Conservation (phyloP, 2,797 vertebrate genomes). For the Anas bernieri region DNA sequence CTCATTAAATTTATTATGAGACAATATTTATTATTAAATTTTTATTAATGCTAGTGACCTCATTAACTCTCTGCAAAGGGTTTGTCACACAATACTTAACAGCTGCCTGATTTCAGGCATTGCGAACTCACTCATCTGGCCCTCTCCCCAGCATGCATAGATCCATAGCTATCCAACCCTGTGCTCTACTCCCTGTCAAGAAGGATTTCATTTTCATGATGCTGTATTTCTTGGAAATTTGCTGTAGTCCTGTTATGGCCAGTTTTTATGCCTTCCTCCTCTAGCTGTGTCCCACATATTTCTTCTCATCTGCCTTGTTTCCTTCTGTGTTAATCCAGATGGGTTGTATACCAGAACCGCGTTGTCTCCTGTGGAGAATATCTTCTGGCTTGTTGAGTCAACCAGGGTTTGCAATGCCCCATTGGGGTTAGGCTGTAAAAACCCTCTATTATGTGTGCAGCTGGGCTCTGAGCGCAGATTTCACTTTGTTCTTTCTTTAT, state of each 20-base stretch:
- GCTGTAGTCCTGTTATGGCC: neutral
- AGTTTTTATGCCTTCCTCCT: conserved; percentile 31
- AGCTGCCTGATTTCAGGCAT: conserved; percentile 62
- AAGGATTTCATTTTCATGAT: conserved; percentile 18
- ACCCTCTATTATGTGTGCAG: neutral
- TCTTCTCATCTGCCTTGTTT: conserved; percentile 39
- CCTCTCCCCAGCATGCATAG: neutral
- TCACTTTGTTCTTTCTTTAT: conserved; percentile 50
- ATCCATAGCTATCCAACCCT: neutral
- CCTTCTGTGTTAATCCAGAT: conserved; percentile 30
- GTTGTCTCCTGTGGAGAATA: conserved; percentile 19
- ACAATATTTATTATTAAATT: neutral
- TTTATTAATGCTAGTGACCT: conserved; percentile 16
- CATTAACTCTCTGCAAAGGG: conserved; percentile 46
- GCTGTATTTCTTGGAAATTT: conserved; percentile 6
- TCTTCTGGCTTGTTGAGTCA: conserved; percentile 43
- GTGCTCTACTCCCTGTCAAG: neutral
- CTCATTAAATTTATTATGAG: conserved; percentile 62
- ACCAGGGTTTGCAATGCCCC: conserved; percentile 2
- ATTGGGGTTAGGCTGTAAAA: conserved; percentile 22
- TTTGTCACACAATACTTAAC: conserved; percentile 65
- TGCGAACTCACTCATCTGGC: conserved; percentile 15
- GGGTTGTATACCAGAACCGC: neutral
- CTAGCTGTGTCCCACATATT: neutral
- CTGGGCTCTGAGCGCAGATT: conserved; percentile 37